A percentile compares a stretch with the other conserved stretches of the same genome.
Conservation (phyloP, 2,113 vertebrate genomes). For the Dissostichus mawsoni region DNA sequence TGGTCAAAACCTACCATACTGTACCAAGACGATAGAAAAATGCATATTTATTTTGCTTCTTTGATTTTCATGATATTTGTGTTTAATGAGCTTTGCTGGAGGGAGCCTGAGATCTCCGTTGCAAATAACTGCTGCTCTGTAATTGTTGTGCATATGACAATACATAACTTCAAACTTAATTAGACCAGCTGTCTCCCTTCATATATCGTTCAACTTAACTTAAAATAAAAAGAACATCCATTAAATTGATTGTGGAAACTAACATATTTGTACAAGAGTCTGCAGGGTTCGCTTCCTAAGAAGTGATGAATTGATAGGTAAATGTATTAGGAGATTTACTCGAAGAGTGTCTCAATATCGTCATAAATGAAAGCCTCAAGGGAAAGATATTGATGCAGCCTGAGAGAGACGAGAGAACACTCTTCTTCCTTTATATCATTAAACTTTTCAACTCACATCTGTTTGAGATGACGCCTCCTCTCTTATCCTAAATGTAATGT, state of each 20-base stretch:
- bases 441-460: background rate
- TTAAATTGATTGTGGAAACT: background rate
- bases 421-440: background rate
- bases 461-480: background rate
- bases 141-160: background rate
- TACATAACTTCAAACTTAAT: background rate
- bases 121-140: background rate
- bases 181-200: background rate
- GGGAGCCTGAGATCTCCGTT: background rate
- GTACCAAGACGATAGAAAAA: too few relatives aligned
- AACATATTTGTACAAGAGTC: too few relatives aligned
- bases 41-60: too few relatives aligned
- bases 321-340: background rate
- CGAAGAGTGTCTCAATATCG: background rate
- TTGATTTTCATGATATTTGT: background rate
- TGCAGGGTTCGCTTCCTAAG: background rate
- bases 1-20: too few relatives aligned
- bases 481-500: background rate
- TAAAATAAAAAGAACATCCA: background rate
- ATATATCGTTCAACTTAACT: background rate
- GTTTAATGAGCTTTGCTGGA: background rate
- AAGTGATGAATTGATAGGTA: background rate
- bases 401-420: conserved; percentile 8
- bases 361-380: conserved; percentile 9
- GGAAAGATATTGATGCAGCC: background rate